phyloP scores from a whole-genome alignment of 2,888 invertebrate genomes.

The Stenichneumon culpator region DNA sequence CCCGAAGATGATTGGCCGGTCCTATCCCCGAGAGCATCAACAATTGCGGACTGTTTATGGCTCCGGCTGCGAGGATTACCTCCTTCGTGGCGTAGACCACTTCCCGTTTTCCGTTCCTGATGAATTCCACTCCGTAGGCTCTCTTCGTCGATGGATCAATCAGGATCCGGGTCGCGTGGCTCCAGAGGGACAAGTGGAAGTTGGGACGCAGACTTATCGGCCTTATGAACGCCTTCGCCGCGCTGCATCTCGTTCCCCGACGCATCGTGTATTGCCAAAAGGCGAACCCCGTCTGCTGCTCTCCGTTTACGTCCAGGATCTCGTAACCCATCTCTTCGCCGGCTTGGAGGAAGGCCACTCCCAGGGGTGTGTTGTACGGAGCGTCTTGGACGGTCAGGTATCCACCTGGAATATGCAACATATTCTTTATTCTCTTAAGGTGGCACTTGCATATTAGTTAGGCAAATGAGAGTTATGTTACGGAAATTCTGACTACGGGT shows the following conservation, averaged over 20 bases:
- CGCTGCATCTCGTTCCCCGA: conserved; percentile 92
- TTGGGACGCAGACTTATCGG: conserved; percentile 92
- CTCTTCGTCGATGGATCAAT: conserved; percentile 90
- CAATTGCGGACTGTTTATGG: conserved; percentile 96
- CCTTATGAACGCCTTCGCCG: conserved; percentile 94
- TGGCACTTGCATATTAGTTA: too few species aligned
- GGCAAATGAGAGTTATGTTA: too few species aligned
- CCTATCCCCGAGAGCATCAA: conserved; percentile 97
- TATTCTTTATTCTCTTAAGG: neutral
- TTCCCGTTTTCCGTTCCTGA: conserved; percentile 88
- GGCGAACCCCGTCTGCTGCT: conserved; percentile 94
- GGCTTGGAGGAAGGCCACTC: conserved; percentile 94
- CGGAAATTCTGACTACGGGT: too few species aligned
- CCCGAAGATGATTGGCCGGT: conserved; percentile 90
- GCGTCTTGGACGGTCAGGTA: conserved; percentile 92
- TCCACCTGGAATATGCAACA: conserved; percentile 87
- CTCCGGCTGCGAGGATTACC: conserved; percentile 95
- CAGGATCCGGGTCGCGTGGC: conserved; percentile 92
- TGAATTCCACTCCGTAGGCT: conserved; percentile 93
- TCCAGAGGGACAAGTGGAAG: conserved; percentile 92
- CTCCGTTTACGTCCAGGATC: conserved; percentile 94
- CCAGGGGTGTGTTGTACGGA: conserved; percentile 93
- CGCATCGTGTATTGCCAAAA: conserved; percentile 96
- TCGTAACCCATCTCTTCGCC: conserved; percentile 97
- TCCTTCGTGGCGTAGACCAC: conserved; percentile 91